Conservation (phyloP, 2,888 invertebrate genomes). For the Limnephilus lunatus region DNA sequence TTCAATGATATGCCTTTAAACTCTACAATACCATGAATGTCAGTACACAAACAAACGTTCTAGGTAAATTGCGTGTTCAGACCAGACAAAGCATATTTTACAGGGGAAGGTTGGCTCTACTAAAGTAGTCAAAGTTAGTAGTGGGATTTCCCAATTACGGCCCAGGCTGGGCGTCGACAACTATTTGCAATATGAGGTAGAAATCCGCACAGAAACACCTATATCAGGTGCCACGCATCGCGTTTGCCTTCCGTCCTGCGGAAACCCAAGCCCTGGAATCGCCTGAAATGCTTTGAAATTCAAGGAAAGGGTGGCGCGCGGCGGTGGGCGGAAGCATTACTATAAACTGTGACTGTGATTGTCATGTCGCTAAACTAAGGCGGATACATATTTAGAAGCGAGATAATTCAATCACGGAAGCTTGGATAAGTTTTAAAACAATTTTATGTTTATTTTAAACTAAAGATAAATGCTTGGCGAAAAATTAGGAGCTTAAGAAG, state of each 20-base stretch:
- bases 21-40: background rate
- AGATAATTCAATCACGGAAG: background rate
- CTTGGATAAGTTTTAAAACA: background rate
- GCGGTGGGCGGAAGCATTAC: background rate
- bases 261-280: background rate
- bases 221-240: conserved; percentile 22
- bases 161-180: background rate
- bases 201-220: conserved; percentile 39
- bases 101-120: conserved; percentile 4
- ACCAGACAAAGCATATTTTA: conserved; percentile 2
- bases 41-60: background rate
- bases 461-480: no score
- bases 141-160: conserved; percentile 59
- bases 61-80: conserved; percentile 16
- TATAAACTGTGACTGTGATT: conserved; percentile 9
- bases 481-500: no score
- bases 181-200: conserved; percentile 31
- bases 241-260: conserved; percentile 15
- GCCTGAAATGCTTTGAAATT: conserved; percentile 28
- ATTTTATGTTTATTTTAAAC: background rate
- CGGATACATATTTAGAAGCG: conserved; percentile 11
- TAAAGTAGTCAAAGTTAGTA: conserved; percentile 36
- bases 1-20: background rate
- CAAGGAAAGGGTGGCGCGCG: background rate
- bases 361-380: conserved; percentile 30